Base-by-base conservation (phyloP, 2,888 invertebrate species). In the Creontiades dilutus region DNA sequence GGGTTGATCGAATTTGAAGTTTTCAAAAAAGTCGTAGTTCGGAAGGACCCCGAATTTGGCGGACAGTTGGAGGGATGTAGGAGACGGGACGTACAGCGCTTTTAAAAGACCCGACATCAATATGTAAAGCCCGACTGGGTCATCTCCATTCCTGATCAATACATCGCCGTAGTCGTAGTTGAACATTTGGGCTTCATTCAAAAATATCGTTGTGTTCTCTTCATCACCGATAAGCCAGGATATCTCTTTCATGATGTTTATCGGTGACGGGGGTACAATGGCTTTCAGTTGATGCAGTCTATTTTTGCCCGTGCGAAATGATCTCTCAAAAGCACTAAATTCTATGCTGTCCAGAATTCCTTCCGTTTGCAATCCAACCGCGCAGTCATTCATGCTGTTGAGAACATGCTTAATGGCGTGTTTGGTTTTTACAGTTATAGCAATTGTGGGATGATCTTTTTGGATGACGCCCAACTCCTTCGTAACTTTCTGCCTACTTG, bases 11-110 rank as follows among this genome's bases (percentile, higher is more conserved):
- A 89, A 28, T 80, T 81, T 89, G 52, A 89, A 81, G 52, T 86
- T 90, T 61, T 61, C 85, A 27, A 90, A 88, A 57, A 89, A 90
- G 47, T 90, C 90, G 48, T 80, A 89, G 57, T 89, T 89, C 11
- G 90, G 90, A 9, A 90, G 47, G 12, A 89, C 81, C 1, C 90
- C 90, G 37, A 89, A 89, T 80, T 89, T 90, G n/a, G 52, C 55
- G 7, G 86, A 75, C n/a, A 89, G 81, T 46, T 86, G 57, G 14
- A 82, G 55, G 5, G 89, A 61, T 4, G 89, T 89, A 3, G 81
- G n/a, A 4, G 89, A 82, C 9, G 89, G 89, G 61, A 82, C 82
- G 81, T 89, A 89, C 11, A 19, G 19, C 2, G 81, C 81, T 61
- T 89, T 89, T 3, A 89, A 27, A 16, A 89, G 81, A 11, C 89